Percentiles rank a stretch among this genome's conserved stretches.
Evolutionary conservation across 2,888 invertebrate species (phyloP).

Genomic region (Bellardia pandia): DNA sequence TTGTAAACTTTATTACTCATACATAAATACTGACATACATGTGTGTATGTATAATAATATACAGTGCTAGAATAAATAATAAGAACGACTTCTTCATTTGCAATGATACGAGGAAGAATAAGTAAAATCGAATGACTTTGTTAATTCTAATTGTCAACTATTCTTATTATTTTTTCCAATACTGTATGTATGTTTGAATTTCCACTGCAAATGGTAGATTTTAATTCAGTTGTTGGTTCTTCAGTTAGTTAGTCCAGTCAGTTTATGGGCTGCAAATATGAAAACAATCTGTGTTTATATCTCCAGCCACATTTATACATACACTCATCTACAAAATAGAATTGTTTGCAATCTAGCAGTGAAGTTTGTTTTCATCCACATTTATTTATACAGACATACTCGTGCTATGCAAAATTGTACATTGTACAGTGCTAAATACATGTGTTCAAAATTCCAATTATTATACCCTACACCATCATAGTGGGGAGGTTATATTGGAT

Average conservation of each 20-base stretch:
- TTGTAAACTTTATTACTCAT: background rate
- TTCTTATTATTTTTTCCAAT: too few relatives aligned
- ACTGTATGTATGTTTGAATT: background rate
- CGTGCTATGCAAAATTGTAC: too few relatives aligned
- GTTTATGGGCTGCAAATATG: slow-evolving; percentile 23
- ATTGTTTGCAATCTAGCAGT: background rate
- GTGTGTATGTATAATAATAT: background rate
- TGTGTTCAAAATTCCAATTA: background rate
- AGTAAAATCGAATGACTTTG: too few relatives aligned
- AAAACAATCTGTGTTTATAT: slow-evolving; percentile 26
- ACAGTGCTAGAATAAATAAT: background rate
- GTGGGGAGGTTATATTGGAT: too few relatives aligned
- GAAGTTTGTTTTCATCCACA: background rate
- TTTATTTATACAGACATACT: background rate
- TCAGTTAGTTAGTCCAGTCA: background rate
- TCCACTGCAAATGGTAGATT: slow-evolving; percentile 13
- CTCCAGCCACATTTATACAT: background rate
- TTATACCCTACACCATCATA: too few relatives aligned
- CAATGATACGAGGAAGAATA: too few relatives aligned
- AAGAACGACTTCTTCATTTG: too few relatives aligned
- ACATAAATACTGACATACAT: background rate
- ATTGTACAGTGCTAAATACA: background rate
- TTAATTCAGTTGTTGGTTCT: slow-evolving; percentile 15
- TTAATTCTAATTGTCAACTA: too few relatives aligned
- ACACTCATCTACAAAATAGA: background rate